A percentile compares a stretch with the other conserved stretches of the same genome.
Conservation (phyloP, 2,888 invertebrate species). For the Cheilosia variabilis region DNA sequence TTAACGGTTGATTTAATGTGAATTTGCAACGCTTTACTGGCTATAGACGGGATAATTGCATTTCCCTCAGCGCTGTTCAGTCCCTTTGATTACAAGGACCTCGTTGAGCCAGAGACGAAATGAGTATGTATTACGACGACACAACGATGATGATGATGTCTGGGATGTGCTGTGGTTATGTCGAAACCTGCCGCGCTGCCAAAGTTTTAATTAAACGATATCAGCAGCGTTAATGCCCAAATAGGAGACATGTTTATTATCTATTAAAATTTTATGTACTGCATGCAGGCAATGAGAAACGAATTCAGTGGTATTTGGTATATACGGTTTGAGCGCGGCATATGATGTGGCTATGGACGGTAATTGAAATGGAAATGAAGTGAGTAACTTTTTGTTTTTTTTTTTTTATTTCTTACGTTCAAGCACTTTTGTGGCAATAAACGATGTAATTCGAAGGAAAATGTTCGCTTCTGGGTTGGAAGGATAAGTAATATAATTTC, state of each 20-base stretch:
- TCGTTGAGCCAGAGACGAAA: constrained; percentile 32
- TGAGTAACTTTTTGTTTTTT: too few relatives aligned
- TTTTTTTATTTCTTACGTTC: too few relatives aligned
- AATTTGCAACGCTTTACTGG: constrained; percentile 68
- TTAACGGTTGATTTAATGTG: constrained; percentile 68
- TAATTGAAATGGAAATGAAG: constrained; percentile 4
- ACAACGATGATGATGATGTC: constrained; percentile 7
- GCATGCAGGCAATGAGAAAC: background rate
- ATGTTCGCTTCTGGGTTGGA: too few relatives aligned
- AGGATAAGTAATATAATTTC: too few relatives aligned
- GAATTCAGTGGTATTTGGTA: background rate
- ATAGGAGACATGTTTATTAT: constrained; percentile 68
- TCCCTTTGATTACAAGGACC: constrained; percentile 63
- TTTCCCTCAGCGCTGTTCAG: constrained; percentile 46
- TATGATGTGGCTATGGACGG: background rate
- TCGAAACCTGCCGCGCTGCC: constrained; percentile 33
- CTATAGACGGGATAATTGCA: constrained; percentile 68
- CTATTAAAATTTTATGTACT: constrained; percentile 41
- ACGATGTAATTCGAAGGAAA: too few relatives aligned
- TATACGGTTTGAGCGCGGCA: background rate
- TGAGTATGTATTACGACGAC: constrained; percentile 29
- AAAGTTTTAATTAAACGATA: constrained; percentile 66
- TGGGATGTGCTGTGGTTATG: constrained; percentile 13
- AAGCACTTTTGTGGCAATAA: too few relatives aligned
- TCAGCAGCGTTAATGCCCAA: constrained; percentile 58